Conservation (phyloP, 2,113 vertebrate genomes). For the Argyrosomus japonicus region DNA sequence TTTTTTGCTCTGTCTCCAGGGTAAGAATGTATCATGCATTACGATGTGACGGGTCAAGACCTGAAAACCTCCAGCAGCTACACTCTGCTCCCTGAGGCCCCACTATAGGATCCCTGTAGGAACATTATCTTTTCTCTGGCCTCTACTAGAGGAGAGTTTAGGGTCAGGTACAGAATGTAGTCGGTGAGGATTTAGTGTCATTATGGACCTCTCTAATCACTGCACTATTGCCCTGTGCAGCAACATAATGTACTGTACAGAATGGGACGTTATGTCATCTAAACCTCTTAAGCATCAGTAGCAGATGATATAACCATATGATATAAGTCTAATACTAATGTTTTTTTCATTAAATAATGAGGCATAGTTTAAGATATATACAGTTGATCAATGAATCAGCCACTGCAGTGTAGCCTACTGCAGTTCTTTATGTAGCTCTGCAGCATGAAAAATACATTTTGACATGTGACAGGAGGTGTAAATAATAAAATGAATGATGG, state of each 20-base stretch:
- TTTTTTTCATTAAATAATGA: neutral
- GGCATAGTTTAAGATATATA: too few species aligned
- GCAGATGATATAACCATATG: neutral
- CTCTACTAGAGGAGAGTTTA: neutral
- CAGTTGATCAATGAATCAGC: too few species aligned
- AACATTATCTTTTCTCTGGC: neutral
- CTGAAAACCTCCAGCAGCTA: neutral
- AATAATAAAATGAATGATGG: neutral
- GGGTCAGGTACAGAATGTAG: neutral
- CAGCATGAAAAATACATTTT: neutral
- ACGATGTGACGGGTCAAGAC: neutral
- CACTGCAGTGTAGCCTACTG: too few species aligned
- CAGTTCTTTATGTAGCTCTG: neutral
- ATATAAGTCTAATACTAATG: neutral
- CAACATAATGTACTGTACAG: neutral
- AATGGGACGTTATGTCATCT: neutral
- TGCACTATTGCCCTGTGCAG: neutral
- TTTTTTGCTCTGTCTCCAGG: neutral
- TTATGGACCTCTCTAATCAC: neutral
- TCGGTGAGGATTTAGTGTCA: neutral
- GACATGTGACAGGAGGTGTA: neutral
- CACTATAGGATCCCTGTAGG: neutral
- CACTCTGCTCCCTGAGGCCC: neutral
- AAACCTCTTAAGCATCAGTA: neutral
- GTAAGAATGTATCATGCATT: slow-evolving; percentile 20